Evolutionary conservation across 2,888 invertebrate genomes (phyloP), one percentile per base, ranked within the genome.

Genomic region (Gerris lacustris): DNA sequence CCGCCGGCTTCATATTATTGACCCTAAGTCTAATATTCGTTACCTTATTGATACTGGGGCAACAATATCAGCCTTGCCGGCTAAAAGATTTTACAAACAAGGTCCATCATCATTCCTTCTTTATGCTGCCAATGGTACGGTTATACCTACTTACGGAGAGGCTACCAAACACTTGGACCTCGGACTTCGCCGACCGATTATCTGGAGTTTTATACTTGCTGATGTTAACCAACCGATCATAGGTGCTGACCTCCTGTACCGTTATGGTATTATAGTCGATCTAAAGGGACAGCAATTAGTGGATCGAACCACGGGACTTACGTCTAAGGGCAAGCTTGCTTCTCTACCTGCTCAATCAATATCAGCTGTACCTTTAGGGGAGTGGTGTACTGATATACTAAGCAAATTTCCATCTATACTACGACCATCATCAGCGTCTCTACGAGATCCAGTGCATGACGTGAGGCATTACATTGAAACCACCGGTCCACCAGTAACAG

Each of bases 401-500:
- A 7, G 6, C n/a, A 64, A 64, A n/a, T 68, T 55, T n/a, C 68
- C 63, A 47, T 47, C 47, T 11, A 47, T 47, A 47, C 11, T 47
- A 6, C 17, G 45, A 44, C n/a, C 45, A n/a, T n/a, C n/a, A n/a
- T 47, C 47, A 7, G 47, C 7, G 47, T 47, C 47, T 7, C 47
- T 47, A 7, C 47, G 11, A 47, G 47, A 47, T 6, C 47, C 47
- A 7, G 11, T 7, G 11, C 47, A 47, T 47, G 47, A 6, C 6
- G 11, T 11, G 6, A 47, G 11, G 11, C 71, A 6, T 66, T 67
- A 2, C 18, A 9, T 1, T 68, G 77, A 64, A 63, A 67, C 5
- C 6, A n/a, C 45, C 6, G 47, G 44, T 6, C 71, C 73, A 0
- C 80, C 79, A 5, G 78, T 78, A 18, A 79, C 47, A 6, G 73